Conservation (phyloP, 2,888 invertebrate genomes). For the Cantharis lateralis region DNA sequence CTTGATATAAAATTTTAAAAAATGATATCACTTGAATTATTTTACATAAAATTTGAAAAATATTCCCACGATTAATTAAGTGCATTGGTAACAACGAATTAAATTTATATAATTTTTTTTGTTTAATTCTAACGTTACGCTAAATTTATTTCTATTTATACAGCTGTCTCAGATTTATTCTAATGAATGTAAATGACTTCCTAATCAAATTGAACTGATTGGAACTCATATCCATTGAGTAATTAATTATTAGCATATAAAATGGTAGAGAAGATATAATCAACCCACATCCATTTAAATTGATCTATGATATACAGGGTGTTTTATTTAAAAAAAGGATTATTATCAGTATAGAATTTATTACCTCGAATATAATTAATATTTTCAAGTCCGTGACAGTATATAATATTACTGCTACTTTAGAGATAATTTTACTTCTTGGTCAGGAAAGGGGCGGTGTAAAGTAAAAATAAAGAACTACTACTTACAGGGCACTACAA, state of each 20-base stretch:
- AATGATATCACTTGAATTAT: not conserved
- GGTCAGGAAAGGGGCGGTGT: too few relatives aligned
- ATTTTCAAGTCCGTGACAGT: too few relatives aligned
- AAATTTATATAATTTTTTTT: not conserved
- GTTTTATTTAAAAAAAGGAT: too few relatives aligned
- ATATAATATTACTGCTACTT: too few relatives aligned
- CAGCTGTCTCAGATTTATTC: not conserved
- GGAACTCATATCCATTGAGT: not conserved
- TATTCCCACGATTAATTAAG: not conserved
- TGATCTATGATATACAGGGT: not conserved
- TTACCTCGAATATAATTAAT: too few relatives aligned
- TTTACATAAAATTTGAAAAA: not conserved
- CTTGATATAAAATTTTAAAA: not conserved
- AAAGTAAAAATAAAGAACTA: too few relatives aligned
- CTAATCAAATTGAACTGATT: not conserved
- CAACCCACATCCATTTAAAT: not conserved
- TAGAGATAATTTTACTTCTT: too few relatives aligned
- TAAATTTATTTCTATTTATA: not conserved
- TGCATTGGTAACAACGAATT: not conserved
- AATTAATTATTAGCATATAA: not conserved
- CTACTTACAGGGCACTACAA: too few relatives aligned
- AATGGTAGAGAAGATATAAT: not conserved
- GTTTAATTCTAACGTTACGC: not conserved
- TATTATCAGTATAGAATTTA: too few relatives aligned
- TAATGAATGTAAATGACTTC: not conserved